A percentile compares a stretch with the other conserved stretches of the same genome.
Conservation (phyloP, 2,113 vertebrate genomes). For the Rutilus rutilus region DNA sequence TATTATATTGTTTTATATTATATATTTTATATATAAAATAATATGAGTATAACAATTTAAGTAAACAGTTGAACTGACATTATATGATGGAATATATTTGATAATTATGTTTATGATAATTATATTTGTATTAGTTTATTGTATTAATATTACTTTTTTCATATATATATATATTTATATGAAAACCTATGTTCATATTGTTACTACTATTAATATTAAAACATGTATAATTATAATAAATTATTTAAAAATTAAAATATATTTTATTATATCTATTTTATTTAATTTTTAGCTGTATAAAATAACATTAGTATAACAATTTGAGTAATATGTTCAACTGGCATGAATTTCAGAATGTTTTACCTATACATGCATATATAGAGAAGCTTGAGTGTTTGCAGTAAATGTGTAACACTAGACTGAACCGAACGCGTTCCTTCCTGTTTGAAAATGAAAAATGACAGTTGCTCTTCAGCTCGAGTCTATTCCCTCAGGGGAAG, state of each 20-base stretch:
- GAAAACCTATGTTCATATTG: background rate
- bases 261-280: background rate
- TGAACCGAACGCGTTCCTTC: background rate
- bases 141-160: background rate
- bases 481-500: conserved; percentile 6
- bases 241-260: background rate
- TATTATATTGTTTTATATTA: background rate
- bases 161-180: background rate
- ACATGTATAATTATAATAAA: background rate
- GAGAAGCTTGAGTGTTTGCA: background rate
- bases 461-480: conserved; percentile 17
- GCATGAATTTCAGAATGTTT: background rate
- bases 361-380: background rate
- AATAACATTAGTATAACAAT: background rate
- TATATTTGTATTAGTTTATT: background rate
- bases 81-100: no score
- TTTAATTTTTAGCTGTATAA: background rate
- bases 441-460: background rate
- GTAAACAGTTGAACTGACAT: background rate
- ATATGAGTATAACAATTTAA: background rate
- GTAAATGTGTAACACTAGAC: background rate
- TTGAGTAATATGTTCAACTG: background rate
- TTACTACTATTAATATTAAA: background rate
- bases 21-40: background rate
- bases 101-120: no score